phyloP scores from a whole-genome alignment of 2,888 invertebrate species.

The Podotricha telesiphe region DNA sequence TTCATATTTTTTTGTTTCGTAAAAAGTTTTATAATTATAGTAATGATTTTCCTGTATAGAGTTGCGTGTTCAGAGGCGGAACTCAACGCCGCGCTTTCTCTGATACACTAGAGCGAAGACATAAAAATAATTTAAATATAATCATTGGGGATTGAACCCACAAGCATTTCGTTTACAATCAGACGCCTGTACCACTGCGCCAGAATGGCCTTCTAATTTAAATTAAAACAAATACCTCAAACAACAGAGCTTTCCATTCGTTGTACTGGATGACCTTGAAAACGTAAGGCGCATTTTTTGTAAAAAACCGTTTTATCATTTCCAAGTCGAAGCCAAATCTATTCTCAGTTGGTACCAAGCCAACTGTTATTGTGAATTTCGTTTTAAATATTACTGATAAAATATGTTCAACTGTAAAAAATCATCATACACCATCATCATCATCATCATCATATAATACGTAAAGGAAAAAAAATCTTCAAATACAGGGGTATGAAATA shows the following conservation, averaged over 20 bases:
- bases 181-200: too few relatives aligned
- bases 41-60: too few relatives aligned
- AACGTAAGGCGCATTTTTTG: conserved; percentile 44
- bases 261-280: conserved; percentile 46
- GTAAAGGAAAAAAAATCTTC: too few relatives aligned
- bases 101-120: too few relatives aligned
- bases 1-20: too few relatives aligned
- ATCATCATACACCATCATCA: too few relatives aligned
- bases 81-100: too few relatives aligned
- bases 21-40: too few relatives aligned
- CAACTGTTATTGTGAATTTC: conserved; percentile 41
- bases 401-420: conserved; percentile 54
- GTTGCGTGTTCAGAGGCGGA: too few relatives aligned
- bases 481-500: too few relatives aligned
- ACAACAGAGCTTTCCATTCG: conserved; percentile 37
- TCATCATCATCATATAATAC: neutral
- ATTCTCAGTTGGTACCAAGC: conserved; percentile 47
- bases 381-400: conserved; percentile 49
- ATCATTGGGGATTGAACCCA: too few relatives aligned
- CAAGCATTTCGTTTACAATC: too few relatives aligned
- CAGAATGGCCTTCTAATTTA: neutral
- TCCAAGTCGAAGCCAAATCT: conserved; percentile 28
- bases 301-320: conserved; percentile 47
- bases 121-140: neutral
- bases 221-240: conserved; percentile 31